phyloP scores from a whole-genome alignment of 2,888 invertebrate species.

The Syrphus vitripennis region DNA sequence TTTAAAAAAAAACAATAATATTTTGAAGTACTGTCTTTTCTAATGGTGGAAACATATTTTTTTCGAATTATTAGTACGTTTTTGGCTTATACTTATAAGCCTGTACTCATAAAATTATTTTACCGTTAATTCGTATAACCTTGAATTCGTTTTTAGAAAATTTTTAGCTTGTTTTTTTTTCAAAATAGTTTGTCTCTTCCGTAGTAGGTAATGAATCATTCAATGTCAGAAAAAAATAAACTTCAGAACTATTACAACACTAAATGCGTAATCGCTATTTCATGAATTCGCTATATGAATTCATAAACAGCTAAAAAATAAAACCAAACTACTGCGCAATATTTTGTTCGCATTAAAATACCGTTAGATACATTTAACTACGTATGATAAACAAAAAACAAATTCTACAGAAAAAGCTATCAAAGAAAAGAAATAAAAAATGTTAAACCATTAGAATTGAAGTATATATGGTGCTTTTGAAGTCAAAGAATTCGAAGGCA shows the following conservation, averaged over 20 bases:
- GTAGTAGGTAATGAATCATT: no score
- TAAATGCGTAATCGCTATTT: background rate
- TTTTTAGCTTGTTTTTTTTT: no score
- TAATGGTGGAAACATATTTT: no score
- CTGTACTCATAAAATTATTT: no score
- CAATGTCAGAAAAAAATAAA: slow-evolving; percentile 44
- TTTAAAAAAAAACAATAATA: no score
- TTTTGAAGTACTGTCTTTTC: no score
- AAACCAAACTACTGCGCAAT: slow-evolving; percentile 37
- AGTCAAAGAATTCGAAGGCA: background rate
- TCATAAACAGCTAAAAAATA: background rate
- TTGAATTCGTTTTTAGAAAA: no score
- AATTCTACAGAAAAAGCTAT: slow-evolving; percentile 38
- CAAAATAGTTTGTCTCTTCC: no score
- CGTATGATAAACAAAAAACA: slow-evolving; percentile 29
- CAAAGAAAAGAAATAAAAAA: slow-evolving; percentile 12
- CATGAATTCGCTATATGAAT: background rate
- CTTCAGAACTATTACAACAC: slow-evolving; percentile 37
- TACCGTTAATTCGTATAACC: no score
- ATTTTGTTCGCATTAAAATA: slow-evolving; percentile 5
- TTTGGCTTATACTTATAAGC: no score
- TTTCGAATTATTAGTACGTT: no score
- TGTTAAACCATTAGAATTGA: background rate
- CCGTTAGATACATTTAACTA: slow-evolving; percentile 30
- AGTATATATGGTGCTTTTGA: background rate